These are phyloP conservation scores for Leptura quadrifasciata DNA, from an alignment of 2,888 invertebrate species.

Conservation along the genomic window DNA sequence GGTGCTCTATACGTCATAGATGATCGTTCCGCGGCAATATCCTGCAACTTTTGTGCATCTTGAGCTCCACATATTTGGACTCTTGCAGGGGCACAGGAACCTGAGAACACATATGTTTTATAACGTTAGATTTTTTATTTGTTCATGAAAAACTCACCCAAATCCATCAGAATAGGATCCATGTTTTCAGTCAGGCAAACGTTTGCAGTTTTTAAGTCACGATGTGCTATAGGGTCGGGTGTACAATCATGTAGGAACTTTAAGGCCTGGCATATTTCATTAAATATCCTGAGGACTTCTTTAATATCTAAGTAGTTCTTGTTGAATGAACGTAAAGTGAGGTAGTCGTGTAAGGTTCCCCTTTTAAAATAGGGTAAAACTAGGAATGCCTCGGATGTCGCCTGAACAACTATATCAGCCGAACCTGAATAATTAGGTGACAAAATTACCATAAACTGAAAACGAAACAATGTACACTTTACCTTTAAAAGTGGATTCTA, in stretches of 20 bases:
- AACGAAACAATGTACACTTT: constrained; percentile 42
- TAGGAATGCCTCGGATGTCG: constrained; percentile 83
- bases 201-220: constrained; percentile 92
- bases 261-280: constrained; percentile 84
- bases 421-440: constrained; percentile 66
- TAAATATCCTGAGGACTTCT: constrained; percentile 82
- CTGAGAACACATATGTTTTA: constrained; percentile 65
- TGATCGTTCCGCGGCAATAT: constrained; percentile 88
- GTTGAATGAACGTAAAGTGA: constrained; percentile 78
- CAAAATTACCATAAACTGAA: neutral
- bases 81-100: constrained; percentile 81
- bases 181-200: constrained; percentile 84
- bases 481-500: constrained; percentile 81
- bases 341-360: constrained; percentile 84
- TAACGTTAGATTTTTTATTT: neutral
- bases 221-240: constrained; percentile 85
- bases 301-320: constrained; percentile 79
- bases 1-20: constrained; percentile 93
- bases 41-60: constrained; percentile 84
- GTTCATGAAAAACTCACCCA: constrained; percentile 75
- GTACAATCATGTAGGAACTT: constrained; percentile 83
- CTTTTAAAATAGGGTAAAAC: constrained; percentile 86
- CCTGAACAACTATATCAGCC: constrained; percentile 81
- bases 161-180: constrained; percentile 87
- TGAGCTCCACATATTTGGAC: constrained; percentile 81